A percentile compares a stretch with the other conserved stretches of the same genome.
These are phyloP conservation scores for Hemitrygon akajei DNA, from an alignment of 2,797 vertebrate species.

Conservation along the genomic window DNA sequence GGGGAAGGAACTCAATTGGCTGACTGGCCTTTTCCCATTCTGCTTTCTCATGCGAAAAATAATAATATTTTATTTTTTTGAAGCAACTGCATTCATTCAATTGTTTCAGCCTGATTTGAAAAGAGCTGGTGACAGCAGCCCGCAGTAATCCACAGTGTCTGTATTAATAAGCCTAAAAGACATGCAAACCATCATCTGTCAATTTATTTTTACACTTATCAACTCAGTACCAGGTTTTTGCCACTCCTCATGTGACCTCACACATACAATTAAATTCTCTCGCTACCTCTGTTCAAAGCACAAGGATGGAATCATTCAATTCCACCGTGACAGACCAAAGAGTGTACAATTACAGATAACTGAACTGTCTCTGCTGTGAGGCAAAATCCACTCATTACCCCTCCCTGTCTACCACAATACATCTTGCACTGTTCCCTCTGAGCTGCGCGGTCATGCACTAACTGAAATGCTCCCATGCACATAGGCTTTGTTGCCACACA, in stretches of 20 bases:
- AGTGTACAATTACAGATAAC: conserved; percentile 2
- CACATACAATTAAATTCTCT: conserved; percentile 16
- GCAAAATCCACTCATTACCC: no score
- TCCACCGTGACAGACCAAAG: not conserved
- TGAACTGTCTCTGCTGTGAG: not conserved
- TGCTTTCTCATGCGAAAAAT: not conserved
- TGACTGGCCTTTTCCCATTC: not conserved
- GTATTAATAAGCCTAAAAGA: not conserved
- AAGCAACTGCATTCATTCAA: not conserved
- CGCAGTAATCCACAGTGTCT: not conserved
- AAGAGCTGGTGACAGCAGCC: conserved; percentile 6
- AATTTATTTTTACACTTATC: conserved; percentile 34
- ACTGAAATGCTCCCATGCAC: no score
- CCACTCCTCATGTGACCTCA: conserved; percentile 13
- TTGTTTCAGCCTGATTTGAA: conserved; percentile 6
- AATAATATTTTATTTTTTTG: not conserved
- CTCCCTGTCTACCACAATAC: not conserved
- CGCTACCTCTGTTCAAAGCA: not conserved
- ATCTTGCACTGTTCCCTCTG: no score
- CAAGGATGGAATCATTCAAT: not conserved
- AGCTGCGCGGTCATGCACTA: no score
- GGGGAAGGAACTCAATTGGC: not conserved
- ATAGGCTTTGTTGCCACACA: no score
- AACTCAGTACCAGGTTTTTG: conserved; percentile 2
- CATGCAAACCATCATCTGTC: not conserved